Conservation (phyloP, 35 echinoderm and acorn worm species). For the Apostichopus parvimensis region DNA sequence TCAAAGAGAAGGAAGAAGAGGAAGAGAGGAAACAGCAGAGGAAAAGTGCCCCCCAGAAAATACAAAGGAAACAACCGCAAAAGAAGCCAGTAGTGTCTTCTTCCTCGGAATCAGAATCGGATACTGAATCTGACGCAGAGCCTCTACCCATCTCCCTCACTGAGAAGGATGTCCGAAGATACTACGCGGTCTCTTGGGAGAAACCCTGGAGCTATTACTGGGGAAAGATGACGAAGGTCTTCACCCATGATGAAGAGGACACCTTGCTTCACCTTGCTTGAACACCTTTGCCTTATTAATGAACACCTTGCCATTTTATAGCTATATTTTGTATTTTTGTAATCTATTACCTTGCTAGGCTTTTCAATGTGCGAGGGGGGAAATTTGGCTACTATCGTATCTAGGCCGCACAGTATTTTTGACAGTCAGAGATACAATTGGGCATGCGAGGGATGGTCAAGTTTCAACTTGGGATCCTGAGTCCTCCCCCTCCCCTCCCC, state of each 20-base stretch:
- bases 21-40: neutral
- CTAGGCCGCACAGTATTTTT: too few relatives aligned
- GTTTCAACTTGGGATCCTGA: too few relatives aligned
- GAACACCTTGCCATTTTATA: constrained; percentile 26
- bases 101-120: constrained; percentile 9
- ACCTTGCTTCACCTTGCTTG: constrained; percentile 34
- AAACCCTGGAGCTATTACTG: neutral
- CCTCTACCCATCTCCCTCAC: neutral
- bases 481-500: too few relatives aligned
- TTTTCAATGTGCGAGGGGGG: constrained; percentile 15
- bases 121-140: neutral
- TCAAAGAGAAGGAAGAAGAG: constrained; percentile 1
- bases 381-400: too few relatives aligned
- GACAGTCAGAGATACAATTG: too few relatives aligned
- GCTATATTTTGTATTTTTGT: constrained; percentile 50
- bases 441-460: too few relatives aligned
- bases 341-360: constrained; percentile 41
- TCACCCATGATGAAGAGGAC: constrained; percentile 16
- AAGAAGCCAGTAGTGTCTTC: neutral
- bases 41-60: neutral
- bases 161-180: neutral
- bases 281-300: constrained; percentile 47
- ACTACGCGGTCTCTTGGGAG: neutral
- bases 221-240: neutral
- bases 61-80: neutral